Base-by-base conservation (phyloP, 2,113 vertebrate species). In the Lophotis ruficrista region DNA sequence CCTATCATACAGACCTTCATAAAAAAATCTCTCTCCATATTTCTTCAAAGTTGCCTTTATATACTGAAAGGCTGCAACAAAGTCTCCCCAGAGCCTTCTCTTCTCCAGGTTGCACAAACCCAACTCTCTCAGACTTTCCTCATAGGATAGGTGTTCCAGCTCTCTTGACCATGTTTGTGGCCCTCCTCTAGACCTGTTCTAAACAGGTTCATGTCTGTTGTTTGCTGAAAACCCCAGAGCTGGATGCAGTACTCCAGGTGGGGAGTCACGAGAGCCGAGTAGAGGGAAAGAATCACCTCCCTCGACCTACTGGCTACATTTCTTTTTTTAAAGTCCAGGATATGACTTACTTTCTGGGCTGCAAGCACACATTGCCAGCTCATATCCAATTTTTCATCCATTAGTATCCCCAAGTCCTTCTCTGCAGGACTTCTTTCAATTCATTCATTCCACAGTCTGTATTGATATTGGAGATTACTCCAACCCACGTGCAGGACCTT, bases 191-290 rank as follows among this genome's bases (percentile, higher is more conserved):
- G 17, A 71, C 12, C 5, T 17, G 6, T 4, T 77, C 7, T 3
- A 65, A 65, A 47, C 6, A 45, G 22, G 5, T 30, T 24, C 10
- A 45, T 20, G 2, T 27, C n/a, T 19, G 3, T 20, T 37, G 33
- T 57, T 8, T 47, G 4, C 28, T 83, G 51, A 12, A 12, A 41
- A 22, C 5, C 3, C 14, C 21, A 41, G 12, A 47, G 7, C 9
- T 53, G 45, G 27, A 35, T 12, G 13, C 13, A 38, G 4, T n/a
- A 33, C 23, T 45, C 24, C n/a, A n/a, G 33, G 7, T 28, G 35
- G 3, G 4, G 6, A 50, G 12, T 58, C 35, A 43, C 1, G 0
- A 51, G 24, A 50, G 20, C 5, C 2, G 28, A 41, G 7, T 5
- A 38, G 19, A 45, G 19, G 11, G 20, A 7, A 1, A 71, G 15